phyloP scores from a whole-genome alignment of 2,888 invertebrate species.

The Hofmannophila pseudospretella region DNA sequence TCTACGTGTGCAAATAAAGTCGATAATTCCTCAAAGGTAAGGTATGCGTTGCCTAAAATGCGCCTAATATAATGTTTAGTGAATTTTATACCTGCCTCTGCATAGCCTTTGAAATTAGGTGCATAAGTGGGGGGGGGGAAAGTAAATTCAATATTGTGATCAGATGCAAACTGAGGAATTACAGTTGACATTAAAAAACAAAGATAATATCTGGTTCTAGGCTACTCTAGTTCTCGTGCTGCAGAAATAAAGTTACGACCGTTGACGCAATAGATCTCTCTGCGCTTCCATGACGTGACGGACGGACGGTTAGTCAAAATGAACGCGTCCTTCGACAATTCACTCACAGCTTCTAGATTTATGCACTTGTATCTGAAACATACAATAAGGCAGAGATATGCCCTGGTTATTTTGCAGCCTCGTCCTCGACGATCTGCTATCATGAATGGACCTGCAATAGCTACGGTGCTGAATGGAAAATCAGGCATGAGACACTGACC shows the following conservation, averaged over 20 bases:
- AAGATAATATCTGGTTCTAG: not conserved
- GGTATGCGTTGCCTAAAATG: conserved; percentile 15
- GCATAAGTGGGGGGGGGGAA: conserved; percentile 13
- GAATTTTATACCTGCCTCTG: conserved; percentile 16
- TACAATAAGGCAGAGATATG: conserved; percentile 15
- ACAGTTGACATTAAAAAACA: too few relatives aligned
- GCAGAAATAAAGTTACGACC: conserved; percentile 13
- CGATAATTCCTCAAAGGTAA: conserved; percentile 15
- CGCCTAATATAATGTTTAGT: conserved; percentile 9
- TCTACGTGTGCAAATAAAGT: conserved; percentile 13
- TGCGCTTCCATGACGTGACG: conserved; percentile 14
- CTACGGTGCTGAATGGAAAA: conserved; percentile 14
- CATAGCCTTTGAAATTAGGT: conserved; percentile 14
- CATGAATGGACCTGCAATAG: conserved; percentile 18
- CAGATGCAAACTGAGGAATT: too few relatives aligned
- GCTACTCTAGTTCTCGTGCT: conserved; percentile 3
- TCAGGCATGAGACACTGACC: conserved; percentile 13
- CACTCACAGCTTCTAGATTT: conserved; percentile 16
- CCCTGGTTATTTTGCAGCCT: conserved; percentile 7
- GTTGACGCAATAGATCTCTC: conserved; percentile 13
- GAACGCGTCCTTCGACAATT: conserved; percentile 13
- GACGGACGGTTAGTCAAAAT: conserved; percentile 11
- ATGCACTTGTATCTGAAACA: conserved; percentile 16
- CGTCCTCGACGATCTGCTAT: conserved; percentile 10
- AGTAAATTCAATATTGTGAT: conserved; percentile 12